Base-by-base conservation (phyloP, 2,888 invertebrate genomes). In the Brachypalpus laphriformis region DNA sequence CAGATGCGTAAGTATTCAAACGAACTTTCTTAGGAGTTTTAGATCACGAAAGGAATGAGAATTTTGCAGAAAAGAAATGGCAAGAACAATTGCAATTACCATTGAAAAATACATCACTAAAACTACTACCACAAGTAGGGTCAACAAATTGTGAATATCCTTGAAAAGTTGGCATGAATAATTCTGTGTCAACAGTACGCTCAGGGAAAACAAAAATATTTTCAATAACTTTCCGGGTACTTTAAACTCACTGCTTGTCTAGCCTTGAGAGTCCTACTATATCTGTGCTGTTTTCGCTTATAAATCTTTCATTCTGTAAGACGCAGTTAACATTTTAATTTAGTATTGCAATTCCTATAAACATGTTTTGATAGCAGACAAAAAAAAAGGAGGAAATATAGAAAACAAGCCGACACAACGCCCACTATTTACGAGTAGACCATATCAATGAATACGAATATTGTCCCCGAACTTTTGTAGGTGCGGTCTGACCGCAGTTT, bases 281-380 rank as follows among this genome's bases (percentile, higher is more conserved):
- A 7, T 61, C 9, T 16, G 14, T 3, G 37, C 5, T 42, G 42
- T 40, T 40, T 25, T 16, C 0, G 14, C 3, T 25, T 11, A 28
- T 25, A 25, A 11, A 16, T 61, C 28, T 11, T 14, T 5, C 56
- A n/a, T 56, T 61, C 7, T 25, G 16, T 28, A 16, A 40, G 16
- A 11, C 61, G 61, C 16, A 25, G 25, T 61, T 25, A 18, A 28
- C 25, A 45, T 61, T 61, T 61, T 16, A 42, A 28, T 61, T 61
- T 42, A 42, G 16, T 61, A 28, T 25, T 61, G 42, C 61, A 61
- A 42, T 28, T 61, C 42, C 1, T 51, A 47, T 47, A 47, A 47
- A 47, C 47, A 47, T 47, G 20, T 47, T 47, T 20, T 18, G 45
- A 8, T 18, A 8, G 16, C 8, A 8, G 3, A 45, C 2, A 16